Evolutionary conservation across 2,113 vertebrate genomes (phyloP).

Genomic region (Archilochus colubris): DNA sequence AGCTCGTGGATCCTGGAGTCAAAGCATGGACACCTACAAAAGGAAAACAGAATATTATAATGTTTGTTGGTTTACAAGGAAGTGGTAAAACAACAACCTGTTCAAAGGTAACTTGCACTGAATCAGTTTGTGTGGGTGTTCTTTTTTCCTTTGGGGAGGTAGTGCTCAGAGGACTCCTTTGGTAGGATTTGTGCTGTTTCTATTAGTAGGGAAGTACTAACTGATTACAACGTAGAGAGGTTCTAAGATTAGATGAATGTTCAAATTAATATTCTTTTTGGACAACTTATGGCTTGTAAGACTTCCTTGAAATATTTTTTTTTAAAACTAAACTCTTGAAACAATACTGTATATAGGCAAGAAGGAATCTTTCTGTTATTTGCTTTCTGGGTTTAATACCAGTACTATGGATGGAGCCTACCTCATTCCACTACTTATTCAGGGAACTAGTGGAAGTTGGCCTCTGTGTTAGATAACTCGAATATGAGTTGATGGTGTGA

Average conservation of each 20-base stretch:
- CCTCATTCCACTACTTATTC: background rate
- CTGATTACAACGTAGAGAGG: background rate
- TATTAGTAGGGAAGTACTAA: background rate
- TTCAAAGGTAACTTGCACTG: constrained; percentile 87
- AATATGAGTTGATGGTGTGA: background rate
- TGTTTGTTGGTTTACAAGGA: constrained; percentile 98
- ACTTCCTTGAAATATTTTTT: background rate
- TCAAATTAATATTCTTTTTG: background rate
- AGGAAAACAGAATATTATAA: constrained; percentile 98
- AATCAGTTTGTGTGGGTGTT: background rate
- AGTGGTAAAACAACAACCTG: constrained; percentile 99
- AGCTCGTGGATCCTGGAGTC: constrained; percentile 98
- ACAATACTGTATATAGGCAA: background rate
- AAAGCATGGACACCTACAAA: constrained; percentile 99
- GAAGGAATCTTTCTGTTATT: background rate
- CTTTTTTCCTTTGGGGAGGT: background rate
- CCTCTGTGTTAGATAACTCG: background rate
- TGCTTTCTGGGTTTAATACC: background rate
- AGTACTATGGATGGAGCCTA: background rate
- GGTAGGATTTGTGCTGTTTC: background rate
- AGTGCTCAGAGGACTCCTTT: background rate
- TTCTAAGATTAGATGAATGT: background rate
- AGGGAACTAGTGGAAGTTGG: background rate
- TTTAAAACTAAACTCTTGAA: background rate
- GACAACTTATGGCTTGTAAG: background rate